Percentiles rank a stretch among this genome's conserved stretches.
phyloP scores from a whole-genome alignment of 1,140 invertebrate species.

The Penaeus indicus region DNA sequence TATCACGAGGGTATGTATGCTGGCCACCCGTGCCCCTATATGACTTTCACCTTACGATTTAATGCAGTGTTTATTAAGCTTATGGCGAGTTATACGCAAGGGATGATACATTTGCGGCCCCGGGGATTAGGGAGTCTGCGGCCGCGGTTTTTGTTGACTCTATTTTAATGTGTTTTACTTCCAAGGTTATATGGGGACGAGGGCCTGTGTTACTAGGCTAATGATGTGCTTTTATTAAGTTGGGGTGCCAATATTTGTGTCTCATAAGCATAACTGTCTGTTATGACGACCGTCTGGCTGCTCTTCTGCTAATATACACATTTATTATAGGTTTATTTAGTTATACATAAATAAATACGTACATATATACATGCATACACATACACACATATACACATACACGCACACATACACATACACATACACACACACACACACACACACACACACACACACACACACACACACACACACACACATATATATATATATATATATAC shows the following conservation, averaged over 20 bases:
- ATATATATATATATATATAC: no score
- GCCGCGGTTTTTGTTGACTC: not conserved
- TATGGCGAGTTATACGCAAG: slow-evolving; percentile 12
- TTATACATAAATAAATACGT: not conserved
- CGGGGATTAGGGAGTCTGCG: not conserved
- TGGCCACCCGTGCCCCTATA: not conserved
- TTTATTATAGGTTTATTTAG: not conserved
- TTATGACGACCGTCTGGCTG: no score
- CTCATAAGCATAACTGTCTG: no score
- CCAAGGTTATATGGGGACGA: no score
- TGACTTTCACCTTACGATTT: not conserved
- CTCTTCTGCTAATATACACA: no score
- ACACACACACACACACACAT: no score
- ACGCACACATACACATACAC: not conserved
- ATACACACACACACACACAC: not conserved
- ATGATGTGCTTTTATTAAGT: not conserved
- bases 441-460: no score
- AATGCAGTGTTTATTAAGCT: slow-evolving; percentile 17
- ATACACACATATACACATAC: not conserved
- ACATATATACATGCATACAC: not conserved
- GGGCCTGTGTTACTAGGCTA: no score
- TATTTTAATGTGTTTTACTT: no score
- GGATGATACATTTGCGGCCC: not conserved
- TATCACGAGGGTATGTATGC: not conserved
- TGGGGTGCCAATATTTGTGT: not conserved